Evolutionary conservation across 2,113 vertebrate genomes (phyloP).

Genomic region (Aptenodytes forsteri): DNA sequence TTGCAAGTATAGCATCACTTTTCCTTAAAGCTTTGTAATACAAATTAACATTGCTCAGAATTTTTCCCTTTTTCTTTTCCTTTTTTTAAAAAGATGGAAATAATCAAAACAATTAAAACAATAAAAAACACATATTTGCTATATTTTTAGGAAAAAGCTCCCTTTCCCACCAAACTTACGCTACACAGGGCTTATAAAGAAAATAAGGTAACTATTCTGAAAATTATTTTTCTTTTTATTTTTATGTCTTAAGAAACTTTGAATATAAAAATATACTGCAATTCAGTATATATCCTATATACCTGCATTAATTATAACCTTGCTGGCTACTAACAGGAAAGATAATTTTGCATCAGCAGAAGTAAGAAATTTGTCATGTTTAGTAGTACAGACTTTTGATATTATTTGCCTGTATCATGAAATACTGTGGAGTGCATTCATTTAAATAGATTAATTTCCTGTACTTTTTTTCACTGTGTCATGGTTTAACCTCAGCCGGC

Average conservation of each 20-base stretch:
- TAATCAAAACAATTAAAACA: not conserved
- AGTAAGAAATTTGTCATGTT: not conserved
- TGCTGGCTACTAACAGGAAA: not conserved
- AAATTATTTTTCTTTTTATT: not conserved
- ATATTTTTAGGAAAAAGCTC: not conserved
- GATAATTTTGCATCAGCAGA: not conserved
- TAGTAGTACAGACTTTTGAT: not conserved
- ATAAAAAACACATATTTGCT: rapidly evolving
- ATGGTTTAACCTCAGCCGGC: no score
- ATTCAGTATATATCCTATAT: not conserved
- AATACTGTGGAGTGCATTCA: not conserved
- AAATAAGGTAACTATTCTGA: not conserved
- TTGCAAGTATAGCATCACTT: not conserved
- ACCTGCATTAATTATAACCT: not conserved
- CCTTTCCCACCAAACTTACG: not conserved
- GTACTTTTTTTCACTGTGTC: not conserved
- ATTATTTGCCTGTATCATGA: not conserved
- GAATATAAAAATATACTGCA: not conserved
- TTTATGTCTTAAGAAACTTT: not conserved
- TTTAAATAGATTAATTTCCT: not conserved
- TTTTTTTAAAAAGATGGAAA: not conserved
- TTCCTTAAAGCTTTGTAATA: not conserved
- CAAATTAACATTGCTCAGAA: not conserved
- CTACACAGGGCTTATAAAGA: not conserved
- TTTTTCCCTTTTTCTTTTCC: not conserved